Percentiles rank a stretch among this genome's conserved stretches.
These are phyloP conservation scores for Coccyzus lansbergi DNA, from an alignment of 2,797 vertebrate species.

Conservation along the genomic window DNA sequence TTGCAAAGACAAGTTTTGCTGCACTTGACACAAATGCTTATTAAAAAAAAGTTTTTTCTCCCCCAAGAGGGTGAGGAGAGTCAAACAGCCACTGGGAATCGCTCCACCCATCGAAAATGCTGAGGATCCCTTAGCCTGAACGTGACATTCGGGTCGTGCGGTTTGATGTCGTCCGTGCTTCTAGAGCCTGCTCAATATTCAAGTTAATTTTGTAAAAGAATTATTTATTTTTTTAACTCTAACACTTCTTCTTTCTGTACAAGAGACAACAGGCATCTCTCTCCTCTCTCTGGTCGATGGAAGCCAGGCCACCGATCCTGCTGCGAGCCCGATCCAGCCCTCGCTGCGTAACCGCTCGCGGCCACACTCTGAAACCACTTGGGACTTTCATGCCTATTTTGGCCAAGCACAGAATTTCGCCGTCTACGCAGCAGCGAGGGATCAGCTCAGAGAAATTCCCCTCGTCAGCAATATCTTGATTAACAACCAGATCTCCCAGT, in stretches of 20 bases:
- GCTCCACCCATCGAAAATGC: background rate
- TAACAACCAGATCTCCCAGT: background rate
- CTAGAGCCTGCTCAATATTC: background rate
- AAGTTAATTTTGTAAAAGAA: too few species aligned
- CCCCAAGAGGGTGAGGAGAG: background rate
- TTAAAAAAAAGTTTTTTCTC: background rate
- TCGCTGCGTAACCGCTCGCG: fast-evolving
- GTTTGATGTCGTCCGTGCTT: fast-evolving
- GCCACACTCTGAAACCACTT: background rate
- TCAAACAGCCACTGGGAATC: background rate
- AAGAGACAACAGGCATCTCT: background rate
- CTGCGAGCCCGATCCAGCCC: fast-evolving
- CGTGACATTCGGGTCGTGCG: fast-evolving
- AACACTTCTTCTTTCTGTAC: background rate
- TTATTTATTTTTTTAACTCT: too few species aligned
- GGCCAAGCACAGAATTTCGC: background rate
- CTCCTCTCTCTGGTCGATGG: background rate
- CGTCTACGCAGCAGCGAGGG: fast-evolving
- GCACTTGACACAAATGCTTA: background rate
- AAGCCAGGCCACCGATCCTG: fast-evolving
- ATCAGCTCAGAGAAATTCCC: background rate
- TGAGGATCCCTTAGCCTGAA: background rate
- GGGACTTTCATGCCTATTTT: background rate
- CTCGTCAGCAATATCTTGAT: background rate
- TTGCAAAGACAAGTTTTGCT: background rate